Base-by-base conservation (phyloP, 2,113 vertebrate genomes). In the Thinocorus orbignyianus region DNA sequence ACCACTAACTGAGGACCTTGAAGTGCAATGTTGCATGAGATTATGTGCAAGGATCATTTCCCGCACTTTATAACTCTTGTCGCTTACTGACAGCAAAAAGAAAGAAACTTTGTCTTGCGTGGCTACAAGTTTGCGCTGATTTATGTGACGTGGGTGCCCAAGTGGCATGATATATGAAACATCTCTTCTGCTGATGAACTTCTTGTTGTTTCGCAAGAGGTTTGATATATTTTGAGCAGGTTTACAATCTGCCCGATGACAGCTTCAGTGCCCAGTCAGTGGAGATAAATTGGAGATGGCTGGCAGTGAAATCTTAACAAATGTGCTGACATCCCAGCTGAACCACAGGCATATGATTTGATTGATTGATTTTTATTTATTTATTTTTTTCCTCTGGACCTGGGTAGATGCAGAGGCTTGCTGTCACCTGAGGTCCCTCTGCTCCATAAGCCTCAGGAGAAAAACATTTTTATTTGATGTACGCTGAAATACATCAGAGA, bases 1-100 rank as follows among this genome's bases (percentile, higher is more conserved):
- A 87, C 91, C 35, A 26, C 97, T 98, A 98, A 97, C 91, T 44
- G 97, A 98, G 98, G 97, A 96, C 96, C 97, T 98, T 98, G 97
- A 98, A 98, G 97, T 98, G 97, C 94, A 94, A 78, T 90, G 88
- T 98, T 97, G 97, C 98, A 94, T 97, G 98, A 98, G 98, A 98
- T 97, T 93, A 97, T 90, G 74, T 98, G 97, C 97, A 97, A 96
- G 95, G 96, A 97, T 97, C 97, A 97, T 98, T 98, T 97, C 95
- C 91, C 95, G 96, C 97, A 98, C 98, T 98, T 96, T 91, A 94
- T 92, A 86, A 92, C 66, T 86, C 86, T 90, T 90, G 92, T 90
- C 76, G 30, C 83, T 97, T 69, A 49, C 95, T 86, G 86, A 92
- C 66, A 82, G 76, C 60, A 76, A 94, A 64, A 88, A 89, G 72